Evolutionary conservation across 2,113 vertebrate genomes (phyloP), one percentile per base, ranked within the genome.

Genomic region (Alosa alosa): DNA sequence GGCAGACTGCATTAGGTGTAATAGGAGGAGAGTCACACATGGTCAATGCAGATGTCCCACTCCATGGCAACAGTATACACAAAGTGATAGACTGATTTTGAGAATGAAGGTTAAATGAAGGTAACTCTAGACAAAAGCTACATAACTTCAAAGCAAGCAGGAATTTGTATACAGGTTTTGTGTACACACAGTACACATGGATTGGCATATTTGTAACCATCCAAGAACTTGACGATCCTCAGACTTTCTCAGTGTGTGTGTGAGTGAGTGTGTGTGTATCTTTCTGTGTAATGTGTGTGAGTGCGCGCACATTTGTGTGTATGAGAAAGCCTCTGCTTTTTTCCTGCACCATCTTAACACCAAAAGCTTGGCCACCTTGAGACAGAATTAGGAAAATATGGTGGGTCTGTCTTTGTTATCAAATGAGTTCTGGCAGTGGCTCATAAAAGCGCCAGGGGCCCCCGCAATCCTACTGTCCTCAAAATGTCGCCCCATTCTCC

Each of bases 381-480:
- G 72, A 78, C 72, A 17, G 72, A 78, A 78, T 78, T 78, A 78
- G 72, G 72, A 78, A 78, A 78, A 78, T 78, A 78, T 78, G 72
- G 25, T 78, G 72, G 72, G 72, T 78, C 72, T 78, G 72, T 78
- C 72, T 78, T 78, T 78, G 89, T 87, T 88, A 87, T 90, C 86
- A 86, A 82, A 87, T 86, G 72, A 85, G 86, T 88, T 87, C 85
- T 91, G 91, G 87, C 84, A 83, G 84, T 68, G 86, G 89, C n/a
- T 36, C 25, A 89, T 88, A 88, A 68, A 75, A 85, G 89, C 81
- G 68, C 85, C 85, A 86, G 82, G 84, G 89, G 52, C 87, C 81
- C 44, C 6, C 72, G 83, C 89, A 87, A 88, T 86, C 88, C 86
- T 50, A 84, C 86, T 83, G 86, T 90, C 88, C 89, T 88, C 85